Evolutionary conservation across 2,113 vertebrate genomes (phyloP), one percentile per base, ranked within the genome.

Genomic region (Misgurnus anguillicaudatus): DNA sequence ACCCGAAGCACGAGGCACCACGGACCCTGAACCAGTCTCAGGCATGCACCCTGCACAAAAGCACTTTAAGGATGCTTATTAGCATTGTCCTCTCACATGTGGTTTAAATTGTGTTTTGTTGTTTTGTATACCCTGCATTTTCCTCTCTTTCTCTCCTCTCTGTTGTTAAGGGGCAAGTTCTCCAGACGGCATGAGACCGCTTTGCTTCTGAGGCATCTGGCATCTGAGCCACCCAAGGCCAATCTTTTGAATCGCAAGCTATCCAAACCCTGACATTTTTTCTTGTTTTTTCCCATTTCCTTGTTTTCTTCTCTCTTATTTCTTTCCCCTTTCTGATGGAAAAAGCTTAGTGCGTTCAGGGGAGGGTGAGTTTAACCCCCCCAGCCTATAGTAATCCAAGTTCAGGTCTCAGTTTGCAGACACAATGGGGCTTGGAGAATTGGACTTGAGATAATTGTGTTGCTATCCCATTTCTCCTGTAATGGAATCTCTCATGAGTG

Each of bases 381-480:
- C 66, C 38, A 38, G 42, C 75, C 64, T 87, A 85, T 84, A 88
- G 88, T 91, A 91, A 90, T 90, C 90, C 89, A 85, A 68, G 53
- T 78, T 86, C 86, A 84, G 78, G 87, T 85, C 87, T 89, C 88
- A 85, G 87, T 90, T 90, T 91, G 87, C 87, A 86, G 86, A 89
- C 90, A 92, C 90, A 92, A 93, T 89, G 87, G 90, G 82, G 87
- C 88, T 88, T 82, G 83, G 89, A 91, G 90, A 91, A 91, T 90
- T 89, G 87, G 87, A 89, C 90, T 90, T 90, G 83, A 89, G 90
- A 91, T 90, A 93, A 93, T 92, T 90, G 89, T 91, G 89, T 92
- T 90, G 88, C 89, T 89, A 87, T 90, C 89, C 91, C 87, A 91
- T 92, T 93, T 92, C 83, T 88, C 87, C 89, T 89, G 88, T 90